These are phyloP conservation scores for Cervus canadensis DNA, from an alignment of 2,113 vertebrate genomes.

Conservation along the genomic window DNA sequence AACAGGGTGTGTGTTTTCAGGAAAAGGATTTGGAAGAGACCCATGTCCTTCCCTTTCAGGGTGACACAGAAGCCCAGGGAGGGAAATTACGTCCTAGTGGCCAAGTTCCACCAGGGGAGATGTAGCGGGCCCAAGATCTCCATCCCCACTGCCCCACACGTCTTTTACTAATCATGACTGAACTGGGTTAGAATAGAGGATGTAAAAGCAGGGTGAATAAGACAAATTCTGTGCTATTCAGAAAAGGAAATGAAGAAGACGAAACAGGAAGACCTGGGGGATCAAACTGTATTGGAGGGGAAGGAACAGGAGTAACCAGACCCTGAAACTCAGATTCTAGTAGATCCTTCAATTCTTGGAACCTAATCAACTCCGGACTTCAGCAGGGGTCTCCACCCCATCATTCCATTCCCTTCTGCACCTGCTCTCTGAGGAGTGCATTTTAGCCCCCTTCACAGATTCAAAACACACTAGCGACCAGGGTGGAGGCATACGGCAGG, in stretches of 20 bases:
- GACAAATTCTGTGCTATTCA: neutral
- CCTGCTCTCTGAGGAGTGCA: rapidly evolving
- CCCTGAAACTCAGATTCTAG: neutral
- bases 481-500: neutral
- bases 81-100: rapidly evolving
- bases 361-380: neutral
- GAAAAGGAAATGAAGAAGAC: neutral
- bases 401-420: rapidly evolving
- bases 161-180: neutral
- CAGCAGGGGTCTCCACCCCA: rapidly evolving
- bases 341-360: rapidly evolving
- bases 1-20: rapidly evolving
- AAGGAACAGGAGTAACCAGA: neutral
- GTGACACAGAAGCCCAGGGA: neutral
- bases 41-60: neutral
- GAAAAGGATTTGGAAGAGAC: neutral
- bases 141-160: rapidly evolving
- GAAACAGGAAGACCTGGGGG: neutral
- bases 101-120: neutral
- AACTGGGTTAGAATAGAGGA: rapidly evolving
- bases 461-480: neutral
- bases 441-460: neutral
- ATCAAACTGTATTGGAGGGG: neutral
- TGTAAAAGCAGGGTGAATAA: neutral
- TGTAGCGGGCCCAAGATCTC: rapidly evolving